A percentile compares a stretch with the other conserved stretches of the same genome.
phyloP scores from a whole-genome alignment of 2,888 invertebrate genomes.

The Drosophila formosana region DNA sequence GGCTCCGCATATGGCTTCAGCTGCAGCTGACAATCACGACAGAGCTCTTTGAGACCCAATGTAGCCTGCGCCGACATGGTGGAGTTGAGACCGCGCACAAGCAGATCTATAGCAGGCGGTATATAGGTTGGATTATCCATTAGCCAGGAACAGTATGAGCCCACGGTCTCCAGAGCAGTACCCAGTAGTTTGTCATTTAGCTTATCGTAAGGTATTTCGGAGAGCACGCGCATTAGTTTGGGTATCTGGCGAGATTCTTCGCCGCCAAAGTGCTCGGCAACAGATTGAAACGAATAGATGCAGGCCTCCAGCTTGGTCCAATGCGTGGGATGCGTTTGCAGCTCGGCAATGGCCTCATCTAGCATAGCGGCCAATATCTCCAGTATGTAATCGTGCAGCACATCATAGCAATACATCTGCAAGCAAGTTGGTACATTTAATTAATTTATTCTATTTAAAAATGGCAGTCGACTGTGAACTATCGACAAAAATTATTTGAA shows the following conservation, averaged over 20 bases:
- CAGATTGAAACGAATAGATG: constrained; percentile 88
- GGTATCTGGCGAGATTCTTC: constrained; percentile 87
- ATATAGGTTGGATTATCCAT: constrained; percentile 89
- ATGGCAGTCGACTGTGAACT: no score
- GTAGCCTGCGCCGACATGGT: constrained; percentile 92
- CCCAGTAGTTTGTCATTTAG: constrained; percentile 88
- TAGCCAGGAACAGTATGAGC: constrained; percentile 95
- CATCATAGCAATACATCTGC: constrained; percentile 94
- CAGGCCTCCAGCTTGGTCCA: constrained; percentile 89
- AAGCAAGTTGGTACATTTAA: constrained; percentile 57
- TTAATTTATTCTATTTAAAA: no score
- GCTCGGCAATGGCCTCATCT: constrained; percentile 86
- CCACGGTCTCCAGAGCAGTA: constrained; percentile 91
- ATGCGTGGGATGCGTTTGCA: constrained; percentile 83
- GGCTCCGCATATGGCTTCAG: constrained; percentile 91
- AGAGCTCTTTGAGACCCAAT: constrained; percentile 94
- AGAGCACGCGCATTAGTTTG: constrained; percentile 87
- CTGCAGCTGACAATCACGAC: constrained; percentile 91
- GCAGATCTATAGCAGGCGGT: constrained; percentile 89
- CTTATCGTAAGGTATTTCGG: constrained; percentile 88
- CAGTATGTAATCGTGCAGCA: constrained; percentile 91
- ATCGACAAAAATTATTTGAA: no score
- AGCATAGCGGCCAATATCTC: constrained; percentile 89
- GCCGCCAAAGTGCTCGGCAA: constrained; percentile 88
- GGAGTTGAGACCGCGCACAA: constrained; percentile 88